phyloP scores from a whole-genome alignment of 2,113 vertebrate species.

The Eolophus roseicapilla region DNA sequence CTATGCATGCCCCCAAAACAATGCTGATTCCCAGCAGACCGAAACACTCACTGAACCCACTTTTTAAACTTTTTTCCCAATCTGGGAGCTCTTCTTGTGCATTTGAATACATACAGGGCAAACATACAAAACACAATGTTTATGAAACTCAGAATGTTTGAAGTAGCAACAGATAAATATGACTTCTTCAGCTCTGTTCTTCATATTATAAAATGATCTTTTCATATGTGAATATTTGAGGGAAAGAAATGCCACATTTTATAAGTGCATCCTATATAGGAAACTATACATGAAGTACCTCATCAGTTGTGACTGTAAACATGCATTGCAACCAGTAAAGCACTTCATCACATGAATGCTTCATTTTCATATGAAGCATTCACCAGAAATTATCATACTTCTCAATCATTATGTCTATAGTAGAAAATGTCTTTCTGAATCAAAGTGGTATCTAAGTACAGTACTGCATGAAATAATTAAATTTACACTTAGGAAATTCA shows the following conservation, averaged over 20 bases:
- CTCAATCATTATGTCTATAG: neutral
- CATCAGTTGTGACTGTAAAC: fast-evolving
- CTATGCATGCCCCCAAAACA: neutral
- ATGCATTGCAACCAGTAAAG: neutral
- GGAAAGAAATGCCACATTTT: neutral
- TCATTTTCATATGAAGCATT: neutral
- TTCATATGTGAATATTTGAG: neutral
- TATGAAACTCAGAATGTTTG: neutral
- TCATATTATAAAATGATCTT: neutral
- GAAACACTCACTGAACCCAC: neutral
- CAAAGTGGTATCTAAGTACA: neutral
- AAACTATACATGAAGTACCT: neutral
- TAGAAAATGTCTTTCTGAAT: neutral
- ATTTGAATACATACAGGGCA: fast-evolving
- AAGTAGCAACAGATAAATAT: neutral
- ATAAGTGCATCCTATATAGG: fast-evolving
- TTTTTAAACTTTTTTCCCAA: neutral
- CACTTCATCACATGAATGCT: neutral
- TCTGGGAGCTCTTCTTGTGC: neutral
- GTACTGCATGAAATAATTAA: neutral
- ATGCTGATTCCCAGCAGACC: neutral
- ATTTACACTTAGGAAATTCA: neutral
- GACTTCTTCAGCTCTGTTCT: neutral
- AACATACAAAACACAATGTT: neutral
- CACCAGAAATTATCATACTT: neutral